A percentile compares a stretch with the other conserved stretches of the same genome.
phyloP scores from a whole-genome alignment of 2,113 vertebrate species.

The Nipponia nippon region DNA sequence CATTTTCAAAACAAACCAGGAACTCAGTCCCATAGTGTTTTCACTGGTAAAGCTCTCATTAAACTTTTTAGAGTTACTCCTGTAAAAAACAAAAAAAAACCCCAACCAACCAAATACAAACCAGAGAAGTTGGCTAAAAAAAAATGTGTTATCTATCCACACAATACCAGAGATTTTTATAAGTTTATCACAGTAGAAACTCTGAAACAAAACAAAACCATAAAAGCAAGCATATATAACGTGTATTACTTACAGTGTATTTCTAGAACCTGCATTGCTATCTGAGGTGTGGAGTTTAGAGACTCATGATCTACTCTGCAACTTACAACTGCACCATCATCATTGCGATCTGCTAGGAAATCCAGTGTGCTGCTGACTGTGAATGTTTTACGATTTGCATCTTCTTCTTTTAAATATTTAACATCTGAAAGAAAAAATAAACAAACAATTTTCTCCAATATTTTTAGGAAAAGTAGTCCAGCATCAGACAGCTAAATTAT shows the following conservation, averaged over 20 bases:
- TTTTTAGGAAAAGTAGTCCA: not conserved
- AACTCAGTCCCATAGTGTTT: not conserved
- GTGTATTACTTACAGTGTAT: constrained; percentile 90
- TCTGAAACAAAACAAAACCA: not conserved
- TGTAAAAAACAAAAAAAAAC: not conserved
- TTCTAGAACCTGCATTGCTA: constrained; percentile 94
- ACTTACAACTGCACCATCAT: constrained; percentile 89
- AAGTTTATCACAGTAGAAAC: not conserved
- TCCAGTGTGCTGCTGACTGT: constrained; percentile 88
- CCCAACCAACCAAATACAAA: not conserved
- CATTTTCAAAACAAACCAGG: not conserved
- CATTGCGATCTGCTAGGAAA: constrained; percentile 87
- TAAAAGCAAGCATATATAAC: not conserved
- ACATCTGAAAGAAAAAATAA: constrained; percentile 71
- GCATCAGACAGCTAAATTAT: not conserved
- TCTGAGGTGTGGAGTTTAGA: constrained; percentile 87
- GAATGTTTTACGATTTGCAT: constrained; percentile 89
- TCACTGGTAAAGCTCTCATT: not conserved
- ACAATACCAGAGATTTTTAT: not conserved
- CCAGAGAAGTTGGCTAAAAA: not conserved
- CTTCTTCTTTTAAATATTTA: constrained; percentile 86
- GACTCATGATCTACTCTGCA: constrained; percentile 95
- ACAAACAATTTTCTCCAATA: not conserved
- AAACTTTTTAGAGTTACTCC: not conserved
- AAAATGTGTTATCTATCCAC: not conserved